Percentiles rank a stretch among this genome's conserved stretches.
These are phyloP conservation scores for Clistopyga incitator DNA, from an alignment of 2,888 invertebrate genomes.

Conservation along the genomic window DNA sequence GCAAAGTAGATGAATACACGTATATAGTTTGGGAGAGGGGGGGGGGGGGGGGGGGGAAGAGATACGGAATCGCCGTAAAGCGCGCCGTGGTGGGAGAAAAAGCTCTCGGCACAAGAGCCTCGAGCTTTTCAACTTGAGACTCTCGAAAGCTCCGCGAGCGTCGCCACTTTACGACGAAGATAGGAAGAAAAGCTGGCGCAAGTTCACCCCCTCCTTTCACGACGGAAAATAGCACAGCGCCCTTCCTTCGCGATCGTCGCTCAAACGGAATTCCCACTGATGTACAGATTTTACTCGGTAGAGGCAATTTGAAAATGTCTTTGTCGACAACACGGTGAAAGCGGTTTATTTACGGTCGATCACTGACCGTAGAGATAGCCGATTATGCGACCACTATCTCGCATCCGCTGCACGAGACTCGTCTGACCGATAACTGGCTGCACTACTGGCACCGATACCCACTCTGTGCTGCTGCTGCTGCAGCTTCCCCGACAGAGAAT, in stretches of 20 bases:
- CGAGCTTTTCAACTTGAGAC: conserved; percentile 23
- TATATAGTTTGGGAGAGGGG: background rate
- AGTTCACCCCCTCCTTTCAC: background rate
- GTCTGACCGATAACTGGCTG: conserved; percentile 46
- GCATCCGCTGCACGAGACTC: background rate
- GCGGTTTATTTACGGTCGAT: background rate
- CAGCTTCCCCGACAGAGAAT: background rate
- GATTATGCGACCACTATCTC: conserved; percentile 18
- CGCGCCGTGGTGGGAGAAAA: conserved; percentile 2
- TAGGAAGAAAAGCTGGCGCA: background rate
- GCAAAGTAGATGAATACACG: background rate
- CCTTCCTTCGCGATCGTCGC: conserved; percentile 63
- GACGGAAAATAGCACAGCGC: conserved; percentile 34
- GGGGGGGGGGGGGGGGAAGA: background rate
- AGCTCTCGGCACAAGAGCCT: conserved; percentile 28
- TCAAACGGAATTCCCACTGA: conserved; percentile 32
- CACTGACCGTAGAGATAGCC: background rate
- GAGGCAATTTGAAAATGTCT: background rate
- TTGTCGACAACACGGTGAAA: background rate
- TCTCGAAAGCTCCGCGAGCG: conserved; percentile 26
- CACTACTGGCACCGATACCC: conserved; percentile 34
- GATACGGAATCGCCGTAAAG: background rate
- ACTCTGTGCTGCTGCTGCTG: conserved; percentile 7
- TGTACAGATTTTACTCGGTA: background rate
- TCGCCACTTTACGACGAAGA: conserved; percentile 9